These are phyloP conservation scores for Parelbella ahira DNA, from an alignment of 2,888 invertebrate species.

Conservation along the genomic window DNA sequence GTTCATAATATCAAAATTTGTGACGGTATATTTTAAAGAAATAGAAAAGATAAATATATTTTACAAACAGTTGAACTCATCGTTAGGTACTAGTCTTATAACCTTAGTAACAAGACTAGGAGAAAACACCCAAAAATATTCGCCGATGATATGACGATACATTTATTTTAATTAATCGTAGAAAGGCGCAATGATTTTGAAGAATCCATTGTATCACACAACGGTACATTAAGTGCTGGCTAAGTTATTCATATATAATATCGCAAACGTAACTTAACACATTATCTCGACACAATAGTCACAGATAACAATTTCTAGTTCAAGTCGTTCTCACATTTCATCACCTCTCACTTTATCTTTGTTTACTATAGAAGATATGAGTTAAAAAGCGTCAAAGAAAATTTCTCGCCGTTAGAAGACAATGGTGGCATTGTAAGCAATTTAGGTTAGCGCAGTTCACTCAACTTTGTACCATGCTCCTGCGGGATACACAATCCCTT, in stretches of 20 bases:
- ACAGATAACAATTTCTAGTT: constrained; percentile 29
- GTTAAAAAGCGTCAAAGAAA: constrained; percentile 48
- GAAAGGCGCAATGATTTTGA: constrained; percentile 10
- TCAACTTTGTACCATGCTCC: constrained; percentile 67
- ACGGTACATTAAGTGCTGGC: constrained; percentile 20
- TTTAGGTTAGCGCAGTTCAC: constrained; percentile 73
- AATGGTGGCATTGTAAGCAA: constrained; percentile 65
- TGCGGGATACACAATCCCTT: constrained; percentile 64
- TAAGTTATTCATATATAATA: constrained; percentile 24
- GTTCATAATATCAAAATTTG: too few species aligned
- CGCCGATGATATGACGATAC: constrained; percentile 11
- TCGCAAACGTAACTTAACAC: constrained; percentile 19
- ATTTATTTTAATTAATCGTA: constrained; percentile 16
- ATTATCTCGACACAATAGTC: constrained; percentile 26
- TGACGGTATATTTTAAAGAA: too few species aligned
- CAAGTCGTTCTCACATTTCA: constrained; percentile 31
- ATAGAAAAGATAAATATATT: too few species aligned
- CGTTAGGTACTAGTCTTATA: too few species aligned
- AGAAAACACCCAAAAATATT: too few species aligned
- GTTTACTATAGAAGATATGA: constrained; percentile 48
- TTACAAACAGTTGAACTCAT: too few species aligned
- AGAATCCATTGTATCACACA: constrained; percentile 16
- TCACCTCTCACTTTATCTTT: constrained; percentile 38
- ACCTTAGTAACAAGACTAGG: too few species aligned
- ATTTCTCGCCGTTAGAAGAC: constrained; percentile 54